Evolutionary conservation across 2,797 vertebrate genomes (phyloP).

Genomic region (Prunella strophiata): DNA sequence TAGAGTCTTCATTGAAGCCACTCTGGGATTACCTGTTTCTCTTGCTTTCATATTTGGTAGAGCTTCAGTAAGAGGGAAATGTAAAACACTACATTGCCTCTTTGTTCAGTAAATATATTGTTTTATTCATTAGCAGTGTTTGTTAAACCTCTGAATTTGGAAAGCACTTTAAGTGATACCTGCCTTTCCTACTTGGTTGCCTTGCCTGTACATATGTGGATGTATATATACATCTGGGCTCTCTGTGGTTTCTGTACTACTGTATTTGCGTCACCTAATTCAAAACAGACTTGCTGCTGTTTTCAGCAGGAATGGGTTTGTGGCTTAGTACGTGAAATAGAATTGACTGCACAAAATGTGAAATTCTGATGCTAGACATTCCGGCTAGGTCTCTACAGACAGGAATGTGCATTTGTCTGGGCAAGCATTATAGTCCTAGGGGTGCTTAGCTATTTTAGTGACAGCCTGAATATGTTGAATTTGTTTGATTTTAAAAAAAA

Average conservation of each 20-base stretch:
- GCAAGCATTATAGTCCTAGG: conserved; percentile 70
- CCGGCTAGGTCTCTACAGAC: conserved; percentile 75
- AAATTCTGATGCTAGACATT: conserved; percentile 81
- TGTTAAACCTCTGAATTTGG: not conserved
- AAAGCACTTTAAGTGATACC: not conserved
- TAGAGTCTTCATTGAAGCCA: not conserved
- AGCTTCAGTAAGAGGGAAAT: not conserved
- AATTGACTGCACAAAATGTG: conserved; percentile 76
- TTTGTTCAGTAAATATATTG: not conserved
- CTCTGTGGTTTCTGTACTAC: conserved; percentile 53
- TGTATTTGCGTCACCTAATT: conserved; percentile 70
- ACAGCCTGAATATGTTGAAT: conserved; percentile 40
- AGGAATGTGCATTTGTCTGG: conserved; percentile 85
- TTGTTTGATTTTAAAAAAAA: not conserved
- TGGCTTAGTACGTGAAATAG: conserved; percentile 71
- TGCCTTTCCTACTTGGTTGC: not conserved
- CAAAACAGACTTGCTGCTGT: conserved; percentile 76
- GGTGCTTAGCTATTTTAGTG: conserved; percentile 71
- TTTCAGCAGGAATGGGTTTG: conserved; percentile 66
- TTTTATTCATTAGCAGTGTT: not conserved
- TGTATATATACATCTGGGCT: not conserved
- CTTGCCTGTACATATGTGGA: not conserved
- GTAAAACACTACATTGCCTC: not conserved
- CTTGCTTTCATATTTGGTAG: not conserved
- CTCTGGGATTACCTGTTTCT: not conserved